Percentiles rank a stretch among this genome's conserved stretches.
Evolutionary conservation across 1,140 invertebrate genomes (phyloP).

Genomic region (Eueides isabella): DNA sequence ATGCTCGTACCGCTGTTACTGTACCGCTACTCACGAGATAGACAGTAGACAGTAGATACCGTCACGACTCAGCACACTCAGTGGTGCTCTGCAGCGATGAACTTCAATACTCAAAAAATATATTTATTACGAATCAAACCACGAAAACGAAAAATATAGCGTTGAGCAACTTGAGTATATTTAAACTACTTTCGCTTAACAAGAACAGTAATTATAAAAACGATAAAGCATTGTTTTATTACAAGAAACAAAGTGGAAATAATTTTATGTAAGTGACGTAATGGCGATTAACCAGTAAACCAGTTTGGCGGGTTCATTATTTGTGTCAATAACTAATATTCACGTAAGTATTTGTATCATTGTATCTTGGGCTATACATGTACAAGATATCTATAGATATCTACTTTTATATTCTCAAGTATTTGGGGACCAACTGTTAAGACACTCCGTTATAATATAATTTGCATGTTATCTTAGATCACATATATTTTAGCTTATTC

Average conservation of each 20-base stretch:
- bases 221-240: not conserved
- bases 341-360: not conserved
- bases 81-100: too few species aligned
- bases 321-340: not conserved
- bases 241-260: not conserved
- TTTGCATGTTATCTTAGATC: too few species aligned
- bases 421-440: too few species aligned
- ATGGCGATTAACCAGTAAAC: not conserved
- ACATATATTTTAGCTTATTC: too few species aligned
- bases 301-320: not conserved
- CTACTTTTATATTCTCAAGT: too few species aligned
- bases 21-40: not conserved
- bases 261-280: not conserved
- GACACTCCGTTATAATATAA: too few species aligned
- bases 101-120: too few species aligned
- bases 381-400: too few species aligned
- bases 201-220: not conserved
- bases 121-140: too few species aligned
- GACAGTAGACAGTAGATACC: too few species aligned
- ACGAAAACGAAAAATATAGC: not conserved
- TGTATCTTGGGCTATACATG: not conserved
- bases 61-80: constrained; percentile 6
- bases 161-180: not conserved
- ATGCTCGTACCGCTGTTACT: not conserved
- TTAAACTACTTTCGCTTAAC: not conserved